A percentile compares a stretch with the other conserved stretches of the same genome.
These are phyloP conservation scores for Cephalopholis sonnerati DNA, from an alignment of 2,113 vertebrate genomes.

Conservation along the genomic window DNA sequence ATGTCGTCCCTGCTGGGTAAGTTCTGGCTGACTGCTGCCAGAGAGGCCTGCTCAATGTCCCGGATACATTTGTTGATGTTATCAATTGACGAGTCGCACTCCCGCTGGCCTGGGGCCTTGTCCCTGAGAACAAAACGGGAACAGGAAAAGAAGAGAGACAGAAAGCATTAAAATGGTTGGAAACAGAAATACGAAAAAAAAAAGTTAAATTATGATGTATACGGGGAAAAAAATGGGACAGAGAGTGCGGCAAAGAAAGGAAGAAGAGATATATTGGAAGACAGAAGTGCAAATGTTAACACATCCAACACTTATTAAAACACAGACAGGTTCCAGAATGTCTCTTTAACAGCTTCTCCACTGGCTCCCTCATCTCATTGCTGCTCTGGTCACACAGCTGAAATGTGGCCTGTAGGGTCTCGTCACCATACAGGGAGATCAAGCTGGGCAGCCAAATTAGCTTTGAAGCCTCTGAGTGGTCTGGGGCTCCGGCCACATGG, in stretches of 20 bases:
- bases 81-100: slow-evolving; percentile 97
- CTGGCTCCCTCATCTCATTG: slow-evolving; percentile 35
- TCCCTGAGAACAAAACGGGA: slow-evolving; percentile 85
- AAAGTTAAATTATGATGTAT: slow-evolving; percentile 21
- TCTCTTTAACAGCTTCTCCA: slow-evolving; percentile 23
- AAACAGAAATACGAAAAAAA: slow-evolving; percentile 19
- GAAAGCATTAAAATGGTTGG: slow-evolving; percentile 25
- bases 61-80: slow-evolving; percentile 97
- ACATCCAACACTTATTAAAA: slow-evolving; percentile 35
- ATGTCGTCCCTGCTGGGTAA: slow-evolving; percentile 96
- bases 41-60: slow-evolving; percentile 97
- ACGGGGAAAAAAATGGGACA: not conserved
- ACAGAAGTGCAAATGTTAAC: slow-evolving; percentile 32
- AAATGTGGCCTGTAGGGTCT: slow-evolving; percentile 40
- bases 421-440: slow-evolving; percentile 36
- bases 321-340: slow-evolving; percentile 35
- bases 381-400: slow-evolving; percentile 49
- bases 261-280: slow-evolving; percentile 14
- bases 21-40: slow-evolving; percentile 95
- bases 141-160: slow-evolving; percentile 29
- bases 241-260: not conserved
- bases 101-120: slow-evolving; percentile 97
- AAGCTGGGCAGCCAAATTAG: slow-evolving; percentile 63
- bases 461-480: slow-evolving; percentile 43
- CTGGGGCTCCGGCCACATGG: slow-evolving; percentile 23